A percentile compares a stretch with the other conserved stretches of the same genome.
Conservation (phyloP, 2,113 vertebrate genomes). For the Apus apus region DNA sequence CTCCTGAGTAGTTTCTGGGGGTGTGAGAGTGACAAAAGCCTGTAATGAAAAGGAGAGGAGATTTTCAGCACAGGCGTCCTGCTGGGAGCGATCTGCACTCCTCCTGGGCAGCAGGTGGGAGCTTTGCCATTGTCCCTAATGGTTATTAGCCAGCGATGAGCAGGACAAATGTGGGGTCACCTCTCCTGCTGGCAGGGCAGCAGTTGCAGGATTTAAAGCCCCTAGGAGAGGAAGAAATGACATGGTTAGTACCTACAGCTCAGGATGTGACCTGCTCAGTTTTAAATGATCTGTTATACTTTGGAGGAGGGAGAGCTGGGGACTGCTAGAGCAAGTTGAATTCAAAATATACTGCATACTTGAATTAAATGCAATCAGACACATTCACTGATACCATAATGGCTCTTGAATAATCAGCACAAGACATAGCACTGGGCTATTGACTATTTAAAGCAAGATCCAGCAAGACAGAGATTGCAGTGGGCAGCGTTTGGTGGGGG, state of each 20-base stretch:
- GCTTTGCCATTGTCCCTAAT: slow-evolving; percentile 77
- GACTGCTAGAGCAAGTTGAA: slow-evolving; percentile 28
- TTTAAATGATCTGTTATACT: slow-evolving; percentile 61
- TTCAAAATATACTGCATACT: slow-evolving; percentile 65
- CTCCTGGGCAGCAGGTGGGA: slow-evolving; percentile 90
- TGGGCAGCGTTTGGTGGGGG: neutral
- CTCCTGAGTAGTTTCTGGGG: slow-evolving; percentile 31
- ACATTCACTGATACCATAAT: slow-evolving; percentile 61
- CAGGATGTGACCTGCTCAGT: slow-evolving; percentile 51
- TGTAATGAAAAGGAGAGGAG: slow-evolving; percentile 66
- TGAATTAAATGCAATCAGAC: slow-evolving; percentile 72
- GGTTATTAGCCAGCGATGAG: slow-evolving; percentile 87
- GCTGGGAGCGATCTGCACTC: slow-evolving; percentile 70
- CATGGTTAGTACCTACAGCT: slow-evolving; percentile 67
- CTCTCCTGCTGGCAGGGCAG: slow-evolving; percentile 84
- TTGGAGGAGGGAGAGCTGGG: slow-evolving; percentile 32
- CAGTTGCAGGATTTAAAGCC: slow-evolving; percentile 80
- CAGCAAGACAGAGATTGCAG: slow-evolving; percentile 45
- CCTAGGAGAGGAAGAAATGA: slow-evolving; percentile 79
- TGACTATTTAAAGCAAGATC: slow-evolving; percentile 45
- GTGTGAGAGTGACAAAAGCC: slow-evolving; percentile 29
- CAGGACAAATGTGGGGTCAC: slow-evolving; percentile 85
- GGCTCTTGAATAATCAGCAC: slow-evolving; percentile 67
- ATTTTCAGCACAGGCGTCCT: slow-evolving; percentile 63
- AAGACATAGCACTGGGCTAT: slow-evolving; percentile 68